Evolutionary conservation across 2,888 invertebrate species (phyloP), one percentile per base, ranked within the genome.

Genomic region (Lysandra bellargus): DNA sequence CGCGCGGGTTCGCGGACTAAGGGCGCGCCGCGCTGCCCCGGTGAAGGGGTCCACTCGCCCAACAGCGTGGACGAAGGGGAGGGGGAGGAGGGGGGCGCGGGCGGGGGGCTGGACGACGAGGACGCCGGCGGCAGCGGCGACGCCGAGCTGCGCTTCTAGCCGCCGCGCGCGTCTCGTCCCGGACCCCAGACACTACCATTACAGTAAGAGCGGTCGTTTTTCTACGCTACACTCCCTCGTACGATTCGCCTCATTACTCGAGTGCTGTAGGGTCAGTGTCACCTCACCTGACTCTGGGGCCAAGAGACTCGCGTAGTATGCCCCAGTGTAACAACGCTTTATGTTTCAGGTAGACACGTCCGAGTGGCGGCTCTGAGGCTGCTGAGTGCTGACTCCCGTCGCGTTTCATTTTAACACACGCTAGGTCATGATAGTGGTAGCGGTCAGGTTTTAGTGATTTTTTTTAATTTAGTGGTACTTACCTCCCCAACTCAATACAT

Each of bases 1-100:
- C 96, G 96, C 87, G 96, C 98, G 84, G 97, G 97, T 88, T 97
- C 98, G 83, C 97, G 98, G 88, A 97, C 97, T 95, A 97, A 89
- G 96, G 97, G 90, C 81, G 89, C 88, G 80, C 86, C 85, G 79
- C 82, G 82, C 64, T 87, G 86, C 79, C 83, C 85, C 64, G 85
- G 86, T 83, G 53, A 73, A 69, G 82, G 83, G 7, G 94, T 95
- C 84, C 96, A 95, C 83, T 83, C 80, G 83, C 85, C 81, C 82
- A 81, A 81, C 79, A 80, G 80, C 60, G 79, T 78, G 61, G 76
- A 86, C 88, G 92, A 95, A 84, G 82, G 69, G 83, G 84, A 78
- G 82, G 84, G 79, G 83, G 82, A 37, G 53, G 81, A 64, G 30
- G 81, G 75, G 79, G 95, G 95, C 82, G 95, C 95, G 84, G 95